phyloP scores from a whole-genome alignment of 2,888 invertebrate genomes.

The Anoplius nigerrimus region DNA sequence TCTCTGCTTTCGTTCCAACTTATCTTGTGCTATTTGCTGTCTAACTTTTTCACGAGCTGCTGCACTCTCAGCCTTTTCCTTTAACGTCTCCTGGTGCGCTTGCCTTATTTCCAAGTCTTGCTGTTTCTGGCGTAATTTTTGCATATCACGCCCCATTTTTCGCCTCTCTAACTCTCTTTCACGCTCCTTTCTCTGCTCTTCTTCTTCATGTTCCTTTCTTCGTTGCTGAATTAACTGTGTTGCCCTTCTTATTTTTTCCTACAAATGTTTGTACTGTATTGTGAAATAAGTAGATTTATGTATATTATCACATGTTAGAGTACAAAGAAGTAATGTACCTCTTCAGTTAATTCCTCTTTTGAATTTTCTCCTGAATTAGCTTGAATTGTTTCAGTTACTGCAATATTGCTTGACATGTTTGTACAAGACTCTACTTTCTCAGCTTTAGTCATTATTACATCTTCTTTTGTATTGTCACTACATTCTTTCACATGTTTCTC shows the following conservation, averaged over 20 bases:
- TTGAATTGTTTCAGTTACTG: constrained; percentile 7
- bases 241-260: constrained; percentile 81
- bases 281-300: neutral
- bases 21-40: constrained; percentile 91
- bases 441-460: constrained; percentile 7
- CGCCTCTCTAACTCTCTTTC: constrained; percentile 84
- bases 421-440: constrained; percentile 29
- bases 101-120: constrained; percentile 86
- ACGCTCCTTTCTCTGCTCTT: constrained; percentile 80
- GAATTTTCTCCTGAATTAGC: constrained; percentile 9
- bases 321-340: too few relatives aligned
- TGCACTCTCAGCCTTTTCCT: constrained; percentile 86
- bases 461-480: constrained; percentile 7
- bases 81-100: constrained; percentile 83
- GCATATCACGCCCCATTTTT: constrained; percentile 83
- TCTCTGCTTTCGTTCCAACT: constrained; percentile 81
- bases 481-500: too few relatives aligned
- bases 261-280: constrained; percentile 18
- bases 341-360: constrained; percentile 6
- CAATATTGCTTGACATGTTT: constrained; percentile 18
- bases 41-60: constrained; percentile 85
- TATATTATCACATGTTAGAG: too few relatives aligned
- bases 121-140: constrained; percentile 84
- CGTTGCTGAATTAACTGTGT: constrained; percentile 80
- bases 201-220: constrained; percentile 79